Conservation (phyloP, 2,797 vertebrate genomes). For the Hippocampus kuda region DNA sequence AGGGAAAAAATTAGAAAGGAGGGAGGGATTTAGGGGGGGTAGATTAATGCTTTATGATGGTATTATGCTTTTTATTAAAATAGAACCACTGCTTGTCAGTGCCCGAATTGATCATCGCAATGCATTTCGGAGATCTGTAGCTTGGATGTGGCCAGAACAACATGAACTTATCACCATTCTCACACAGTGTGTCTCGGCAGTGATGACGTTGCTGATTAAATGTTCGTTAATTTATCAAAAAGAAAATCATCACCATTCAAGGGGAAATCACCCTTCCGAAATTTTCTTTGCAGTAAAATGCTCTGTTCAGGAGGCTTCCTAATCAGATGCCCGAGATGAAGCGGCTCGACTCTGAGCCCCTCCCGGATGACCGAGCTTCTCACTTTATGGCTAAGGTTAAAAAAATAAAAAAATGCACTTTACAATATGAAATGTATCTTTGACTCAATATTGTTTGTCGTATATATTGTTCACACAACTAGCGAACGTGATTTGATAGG, state of each 20-base stretch:
- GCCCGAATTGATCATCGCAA: slow-evolving; percentile 33
- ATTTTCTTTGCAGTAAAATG: too few species aligned
- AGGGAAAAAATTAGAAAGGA: slow-evolving; percentile 23
- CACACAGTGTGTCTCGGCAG: background rate
- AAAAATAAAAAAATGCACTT: too few species aligned
- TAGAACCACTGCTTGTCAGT: slow-evolving; percentile 28
- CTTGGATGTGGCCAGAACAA: background rate
- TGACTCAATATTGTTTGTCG: too few species aligned
- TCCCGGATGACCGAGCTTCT: too few species aligned
- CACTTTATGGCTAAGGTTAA: too few species aligned
- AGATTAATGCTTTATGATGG: slow-evolving; percentile 25
- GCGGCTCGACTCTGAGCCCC: too few species aligned
- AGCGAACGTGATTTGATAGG: too few species aligned
- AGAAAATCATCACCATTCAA: background rate
- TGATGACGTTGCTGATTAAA: background rate
- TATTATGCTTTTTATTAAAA: slow-evolving; percentile 50
- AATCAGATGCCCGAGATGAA: too few species aligned
- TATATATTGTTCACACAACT: too few species aligned
- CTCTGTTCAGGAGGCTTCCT: too few species aligned
- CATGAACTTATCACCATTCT: background rate
- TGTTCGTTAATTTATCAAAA: background rate
- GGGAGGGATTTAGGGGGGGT: slow-evolving; percentile 17
- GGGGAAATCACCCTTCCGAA: too few species aligned
- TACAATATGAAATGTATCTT: too few species aligned
- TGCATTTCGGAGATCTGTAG: background rate